Base-by-base conservation (phyloP, 2,888 invertebrate genomes). In the Syritta pipiens region DNA sequence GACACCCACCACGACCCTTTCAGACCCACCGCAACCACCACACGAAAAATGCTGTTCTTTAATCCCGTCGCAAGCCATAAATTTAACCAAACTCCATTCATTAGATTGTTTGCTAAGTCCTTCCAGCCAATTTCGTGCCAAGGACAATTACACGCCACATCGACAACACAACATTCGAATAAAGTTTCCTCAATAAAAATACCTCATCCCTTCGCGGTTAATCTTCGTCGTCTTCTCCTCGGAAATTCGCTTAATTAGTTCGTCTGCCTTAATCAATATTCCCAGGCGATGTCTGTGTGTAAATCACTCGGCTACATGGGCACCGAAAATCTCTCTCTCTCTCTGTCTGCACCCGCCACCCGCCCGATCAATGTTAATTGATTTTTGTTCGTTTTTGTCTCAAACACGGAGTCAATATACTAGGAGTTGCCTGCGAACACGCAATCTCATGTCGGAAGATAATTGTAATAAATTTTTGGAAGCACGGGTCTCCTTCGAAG, bases 391-490 rank as follows among this genome's bases (percentile, higher is more conserved):
- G 32, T 32, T 40, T 20, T 42, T 20, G 30, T 49, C 62, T 57
- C 49, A 17, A 30, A 53, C n/a, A 60, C 42, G 42, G 37, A 69
- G 51, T 51, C 76, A 69, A 51, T 76, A 63, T 57, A 40, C 32
- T 7, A 44, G 30, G 42, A 62, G 30, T 63, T 24, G 32, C 28
- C 35, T 32, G 26, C 40, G 26, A 65, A 49, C 77, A 77, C 71
- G 77, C 77, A 77, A 77, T 71, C 60, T 35, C 49, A 67, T 71
- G 71, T 65, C 28, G 14, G 35, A 48, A 67, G 59, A 71, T 77
- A 77, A 77, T 77, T 60, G 71, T 53, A 71, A 77, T 77, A 71
- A 71, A 77, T 77, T 77, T 62, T 12, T 55, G 19, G 24, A 26
- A 26, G 28, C 37, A 32, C 20, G 6, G n/a, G 35, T 30, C 19